phyloP scores from a whole-genome alignment of 2,797 vertebrate species.

The Pipistrellus kuhlii region DNA sequence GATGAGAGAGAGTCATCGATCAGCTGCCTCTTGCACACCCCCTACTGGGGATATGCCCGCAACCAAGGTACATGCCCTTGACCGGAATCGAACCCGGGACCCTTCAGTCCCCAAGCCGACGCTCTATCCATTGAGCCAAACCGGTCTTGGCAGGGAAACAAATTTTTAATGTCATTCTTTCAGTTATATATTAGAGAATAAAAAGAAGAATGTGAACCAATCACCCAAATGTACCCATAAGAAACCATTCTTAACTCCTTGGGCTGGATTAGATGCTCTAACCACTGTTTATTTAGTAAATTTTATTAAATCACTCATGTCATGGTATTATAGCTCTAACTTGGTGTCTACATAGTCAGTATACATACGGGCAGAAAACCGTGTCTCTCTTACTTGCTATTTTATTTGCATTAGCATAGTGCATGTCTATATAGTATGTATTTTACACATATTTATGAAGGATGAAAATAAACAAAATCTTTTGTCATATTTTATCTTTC shows the following conservation, averaged over 20 bases:
- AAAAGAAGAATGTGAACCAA: constrained; percentile 32
- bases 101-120: too few relatives aligned
- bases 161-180: constrained; percentile 47
- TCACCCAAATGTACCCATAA: neutral
- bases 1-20: too few relatives aligned
- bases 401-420: neutral
- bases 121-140: too few relatives aligned
- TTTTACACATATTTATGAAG: neutral
- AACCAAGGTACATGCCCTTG: too few relatives aligned
- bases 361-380: neutral
- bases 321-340: neutral
- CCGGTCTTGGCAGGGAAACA: too few relatives aligned
- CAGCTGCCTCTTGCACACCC: too few relatives aligned
- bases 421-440: neutral
- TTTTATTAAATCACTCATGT: neutral
- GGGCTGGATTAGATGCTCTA: neutral
- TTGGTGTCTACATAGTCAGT: neutral
- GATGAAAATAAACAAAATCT: neutral
- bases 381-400: neutral
- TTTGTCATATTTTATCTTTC: neutral
- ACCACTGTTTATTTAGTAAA: neutral
- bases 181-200: constrained; percentile 23
- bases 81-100: too few relatives aligned
- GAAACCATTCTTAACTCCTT: neutral
- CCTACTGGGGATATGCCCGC: too few relatives aligned